Evolutionary conservation across 2,888 invertebrate species (phyloP), one percentile per base, ranked within the genome.

Genomic region (Phyto melanocephala): DNA sequence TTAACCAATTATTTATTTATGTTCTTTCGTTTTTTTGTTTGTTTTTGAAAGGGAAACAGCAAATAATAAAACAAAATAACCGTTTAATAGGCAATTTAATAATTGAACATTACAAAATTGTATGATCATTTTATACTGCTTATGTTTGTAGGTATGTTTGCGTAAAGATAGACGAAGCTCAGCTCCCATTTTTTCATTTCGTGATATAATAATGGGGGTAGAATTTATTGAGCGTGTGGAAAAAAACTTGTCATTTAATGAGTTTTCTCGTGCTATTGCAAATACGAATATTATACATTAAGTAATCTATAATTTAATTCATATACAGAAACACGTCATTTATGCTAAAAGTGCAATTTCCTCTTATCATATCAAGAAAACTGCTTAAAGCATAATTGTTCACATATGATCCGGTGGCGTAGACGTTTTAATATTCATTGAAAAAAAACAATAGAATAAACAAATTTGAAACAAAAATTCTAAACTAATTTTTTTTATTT

Each of bases 1-100:
- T 62, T 52, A 58, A 42, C 52, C 58, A 70, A 71, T 65, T 56
- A 10, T 37, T 50, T 28, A 28, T 28, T 28, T 28, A 28, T 6
- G 3, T 28, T 28, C 28, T 28, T 28, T 28, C 4, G 15, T 60
- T 56, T 52, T 11, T 52, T 71, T 8, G 1, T 62, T 45, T 56
- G 60, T 28, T 35, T 40, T 60, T 35, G 13, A 33, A n/a, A 50
- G 17, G 15, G 15, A 20, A 62, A 24, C 17, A 45, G 42, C 11
- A 67, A 58, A 35, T n/a, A 42, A 33, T 68, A 78, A 42, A 78
- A 75, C 37, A 63, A 70, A 70, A 62, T 47, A 45, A 62, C 17
- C 62, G 22, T 76, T 80, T 70, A 76, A 67, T 74, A 56, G 65
- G 67, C 78, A 72, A 81, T 80, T 80, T 80, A 80, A 71, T 76